Conservation (phyloP, 2,888 invertebrate genomes). For the Nymphalis urticae region DNA sequence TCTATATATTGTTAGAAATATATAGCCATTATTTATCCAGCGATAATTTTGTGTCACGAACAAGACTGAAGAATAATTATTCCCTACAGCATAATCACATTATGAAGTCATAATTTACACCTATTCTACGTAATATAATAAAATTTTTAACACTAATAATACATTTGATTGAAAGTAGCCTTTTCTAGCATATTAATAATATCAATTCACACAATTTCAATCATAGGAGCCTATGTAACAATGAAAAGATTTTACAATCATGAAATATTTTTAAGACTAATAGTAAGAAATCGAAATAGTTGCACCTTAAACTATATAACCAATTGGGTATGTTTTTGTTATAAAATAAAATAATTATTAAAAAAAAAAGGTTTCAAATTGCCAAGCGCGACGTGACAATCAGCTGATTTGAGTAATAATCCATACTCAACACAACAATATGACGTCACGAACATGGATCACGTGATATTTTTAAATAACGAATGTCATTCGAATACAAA, state of each 20-base stretch:
- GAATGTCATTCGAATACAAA: too few species aligned
- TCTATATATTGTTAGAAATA: too few species aligned
- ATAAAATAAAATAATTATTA: too few species aligned
- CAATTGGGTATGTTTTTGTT: too few species aligned
- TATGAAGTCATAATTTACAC: neutral
- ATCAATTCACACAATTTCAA: slow-evolving; percentile 8
- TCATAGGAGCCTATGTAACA: neutral
- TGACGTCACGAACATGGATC: too few species aligned
- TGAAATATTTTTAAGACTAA: neutral
- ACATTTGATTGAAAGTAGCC: slow-evolving; percentile 23
- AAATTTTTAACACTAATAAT: slow-evolving; percentile 28
- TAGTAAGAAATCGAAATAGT: neutral
- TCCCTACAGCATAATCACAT: neutral
- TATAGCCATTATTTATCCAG: too few species aligned
- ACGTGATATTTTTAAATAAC: too few species aligned
- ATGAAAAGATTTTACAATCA: neutral
- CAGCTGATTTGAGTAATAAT: too few species aligned
- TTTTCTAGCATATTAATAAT: slow-evolving; percentile 6
- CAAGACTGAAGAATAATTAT: neutral
- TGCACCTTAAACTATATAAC: neutral
- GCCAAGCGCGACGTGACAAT: too few species aligned
- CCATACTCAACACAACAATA: too few species aligned
- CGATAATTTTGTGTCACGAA: too few species aligned
- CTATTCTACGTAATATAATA: neutral
- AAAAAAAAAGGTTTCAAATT: too few species aligned